These are phyloP conservation scores for Lasioglossum oenotherae DNA, from an alignment of 2,888 invertebrate species.

Conservation along the genomic window DNA sequence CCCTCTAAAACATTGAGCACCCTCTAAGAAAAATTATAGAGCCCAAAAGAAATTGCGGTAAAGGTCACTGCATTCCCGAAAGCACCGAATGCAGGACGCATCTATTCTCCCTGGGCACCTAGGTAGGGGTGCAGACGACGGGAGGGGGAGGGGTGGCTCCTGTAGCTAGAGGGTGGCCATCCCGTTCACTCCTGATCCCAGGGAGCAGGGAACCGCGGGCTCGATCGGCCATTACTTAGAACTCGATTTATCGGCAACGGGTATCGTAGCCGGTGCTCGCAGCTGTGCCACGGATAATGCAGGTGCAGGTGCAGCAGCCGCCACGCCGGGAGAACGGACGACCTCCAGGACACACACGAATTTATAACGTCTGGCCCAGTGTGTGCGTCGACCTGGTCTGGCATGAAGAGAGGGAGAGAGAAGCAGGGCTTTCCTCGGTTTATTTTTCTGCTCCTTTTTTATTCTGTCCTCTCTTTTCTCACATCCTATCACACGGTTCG, in stretches of 20 bases:
- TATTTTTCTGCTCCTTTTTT: conserved; percentile 39
- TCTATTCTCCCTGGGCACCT: background rate
- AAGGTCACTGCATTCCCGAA: background rate
- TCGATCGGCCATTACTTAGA: conserved; percentile 71
- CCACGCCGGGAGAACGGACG: conserved; percentile 21
- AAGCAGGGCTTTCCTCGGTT: conserved; percentile 29
- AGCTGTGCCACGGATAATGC: conserved; percentile 62
- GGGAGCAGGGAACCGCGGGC: conserved; percentile 46
- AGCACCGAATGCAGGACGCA: background rate
- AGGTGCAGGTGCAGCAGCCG: conserved; percentile 58
- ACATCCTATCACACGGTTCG: conserved; percentile 55
- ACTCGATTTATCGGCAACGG: conserved; percentile 69
- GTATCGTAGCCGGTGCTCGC: conserved; percentile 43
- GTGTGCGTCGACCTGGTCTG: conserved; percentile 39
- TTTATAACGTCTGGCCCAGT: conserved; percentile 63
- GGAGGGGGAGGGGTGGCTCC: background rate
- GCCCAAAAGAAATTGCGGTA: background rate
- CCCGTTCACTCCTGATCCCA: conserved; percentile 58
- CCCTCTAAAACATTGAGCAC: background rate
- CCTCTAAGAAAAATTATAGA: background rate
- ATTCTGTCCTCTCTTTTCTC: conserved; percentile 37
- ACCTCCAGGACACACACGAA: conserved; percentile 61
- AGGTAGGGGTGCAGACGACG: conserved; percentile 3
- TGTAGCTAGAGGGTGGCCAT: background rate
- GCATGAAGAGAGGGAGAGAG: background rate